Conservation (phyloP, 2,888 invertebrate species). For the Melanostoma scalare region DNA sequence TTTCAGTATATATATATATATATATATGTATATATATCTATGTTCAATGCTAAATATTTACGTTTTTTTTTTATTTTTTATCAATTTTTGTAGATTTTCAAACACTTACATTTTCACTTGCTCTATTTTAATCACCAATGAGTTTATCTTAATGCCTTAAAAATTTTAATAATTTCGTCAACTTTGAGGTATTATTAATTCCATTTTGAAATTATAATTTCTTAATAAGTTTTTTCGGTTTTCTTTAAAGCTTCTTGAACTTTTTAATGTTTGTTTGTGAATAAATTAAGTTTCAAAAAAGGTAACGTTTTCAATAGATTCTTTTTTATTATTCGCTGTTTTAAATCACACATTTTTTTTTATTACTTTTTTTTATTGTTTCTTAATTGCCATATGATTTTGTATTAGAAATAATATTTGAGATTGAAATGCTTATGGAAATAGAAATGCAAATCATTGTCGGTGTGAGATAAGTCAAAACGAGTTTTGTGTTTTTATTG, state of each 20-base stretch:
- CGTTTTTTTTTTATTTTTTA: conserved; percentile 33
- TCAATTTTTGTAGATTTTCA: conserved; percentile 51
- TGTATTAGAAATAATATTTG: not conserved
- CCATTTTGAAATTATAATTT: conserved; percentile 52
- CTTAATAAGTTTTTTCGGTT: conserved; percentile 11
- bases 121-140: conserved; percentile 68
- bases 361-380: conserved; percentile 32
- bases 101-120: conserved; percentile 65
- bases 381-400: not conserved
- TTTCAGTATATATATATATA: conserved; percentile 65
- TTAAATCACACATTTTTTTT: conserved; percentile 62
- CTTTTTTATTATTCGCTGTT: conserved; percentile 64
- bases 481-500: too few relatives aligned
- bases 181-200: conserved; percentile 71
- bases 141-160: conserved; percentile 52
- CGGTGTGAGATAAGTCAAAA: too few relatives aligned
- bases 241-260: conserved; percentile 43
- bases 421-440: too few relatives aligned
- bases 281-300: conserved; percentile 38
- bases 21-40: conserved; percentile 56
- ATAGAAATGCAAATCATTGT: too few relatives aligned
- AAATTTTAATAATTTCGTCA: conserved; percentile 58
- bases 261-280: conserved; percentile 27
- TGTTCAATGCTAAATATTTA: conserved; percentile 17
- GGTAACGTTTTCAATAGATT: conserved; percentile 36